Base-by-base conservation (phyloP, 2,888 invertebrate species). In the Cerastis rubricosa region DNA sequence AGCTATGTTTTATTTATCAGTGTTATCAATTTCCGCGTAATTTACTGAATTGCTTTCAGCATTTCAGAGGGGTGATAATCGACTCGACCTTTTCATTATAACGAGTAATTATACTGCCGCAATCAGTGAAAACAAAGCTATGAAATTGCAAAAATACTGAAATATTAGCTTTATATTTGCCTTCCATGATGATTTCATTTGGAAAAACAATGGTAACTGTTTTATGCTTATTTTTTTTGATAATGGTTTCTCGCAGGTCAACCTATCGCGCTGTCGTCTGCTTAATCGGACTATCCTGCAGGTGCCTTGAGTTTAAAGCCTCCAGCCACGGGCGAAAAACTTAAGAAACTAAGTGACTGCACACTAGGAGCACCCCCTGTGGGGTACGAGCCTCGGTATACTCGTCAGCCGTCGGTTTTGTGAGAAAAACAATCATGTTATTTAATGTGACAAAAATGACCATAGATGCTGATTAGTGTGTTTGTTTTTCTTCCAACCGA, bases 41-140 rank as follows among this genome's bases (percentile, higher is more conserved):
- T 71, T 78, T 74, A 22, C 45, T 49, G 64, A 43, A 35, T 54
- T 43, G 69, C 70, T 69, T 67, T 68, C 12, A 22, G 11, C n/a
- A 35, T 35, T 76, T 45, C 71, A 47, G 25, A 51, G 25, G 64
- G 59, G 64, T 45, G 14, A 22, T 72, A 81, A 81, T 74, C 45
- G 76, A 29, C 64, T 68, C 61, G 83, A 82, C 82, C 68, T 68
- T 85, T 81, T 76, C 72, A 73, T 65, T 63, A 54, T 54, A 64
- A 61, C 49, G 11, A 43, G 65, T 57, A 64, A 43, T 43, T 19
- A n/a, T 22, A 51, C 9, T 14, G 12, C 47, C 19, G 29, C 25
- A 78, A 64, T 83, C 51, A 78, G 63, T 43, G 57, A 11, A 64
- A 80, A 29, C 5, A 61, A 61, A 29, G 59, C 59, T 61, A 61